Evolutionary conservation across 1,140 invertebrate genomes (phyloP), one percentile per base, ranked within the genome.

Genomic region (Steinernema feltiae): DNA sequence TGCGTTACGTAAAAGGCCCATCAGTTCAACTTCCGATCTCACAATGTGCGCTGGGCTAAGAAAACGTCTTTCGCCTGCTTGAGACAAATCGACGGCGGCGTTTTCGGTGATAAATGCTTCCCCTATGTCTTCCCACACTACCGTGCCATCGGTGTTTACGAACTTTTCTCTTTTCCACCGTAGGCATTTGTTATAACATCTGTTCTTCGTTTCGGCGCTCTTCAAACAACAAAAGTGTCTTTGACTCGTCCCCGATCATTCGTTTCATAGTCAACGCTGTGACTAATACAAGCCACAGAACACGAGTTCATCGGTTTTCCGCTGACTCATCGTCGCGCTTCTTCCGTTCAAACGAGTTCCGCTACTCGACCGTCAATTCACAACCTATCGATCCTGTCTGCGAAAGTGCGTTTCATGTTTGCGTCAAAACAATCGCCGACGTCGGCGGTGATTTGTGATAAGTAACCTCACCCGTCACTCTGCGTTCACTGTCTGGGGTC

Each of bases 131-230:
- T 15, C n/a, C n/a, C n/a, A n/a, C n/a, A 15, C 53, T 63, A 41
- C 53, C 24, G 53, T 63, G 53, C 53, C 53, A 21, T 21, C 53
- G 53, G 53, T 63, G 53, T 63, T 63, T 63, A 63, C 53, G 53
- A 63, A 63, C 7, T 3, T n/a, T 27, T 7, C 24, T 63, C 53
- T 7, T 7, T 41, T 46, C 41, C 41, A 12, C 53, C 53, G 53
- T 7, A 21, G 12, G 24, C 53, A 63, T 63, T 63, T 27, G 24
- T 63, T 63, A 63, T 63, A 63, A 7, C 53, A 63, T 63, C 53
- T 63, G 53, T 63, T 63, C 53, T 27, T 41, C 35, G 35, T 18
- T 7, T 7, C 18, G 12, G 7, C 24, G 7, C 53, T 63, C 24
- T 21, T 27, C 15, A 15, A 15, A 63, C 53, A 41, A 7, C 35